Base-by-base conservation (phyloP, 1,140 invertebrate species). In the Phortica variegata region DNA sequence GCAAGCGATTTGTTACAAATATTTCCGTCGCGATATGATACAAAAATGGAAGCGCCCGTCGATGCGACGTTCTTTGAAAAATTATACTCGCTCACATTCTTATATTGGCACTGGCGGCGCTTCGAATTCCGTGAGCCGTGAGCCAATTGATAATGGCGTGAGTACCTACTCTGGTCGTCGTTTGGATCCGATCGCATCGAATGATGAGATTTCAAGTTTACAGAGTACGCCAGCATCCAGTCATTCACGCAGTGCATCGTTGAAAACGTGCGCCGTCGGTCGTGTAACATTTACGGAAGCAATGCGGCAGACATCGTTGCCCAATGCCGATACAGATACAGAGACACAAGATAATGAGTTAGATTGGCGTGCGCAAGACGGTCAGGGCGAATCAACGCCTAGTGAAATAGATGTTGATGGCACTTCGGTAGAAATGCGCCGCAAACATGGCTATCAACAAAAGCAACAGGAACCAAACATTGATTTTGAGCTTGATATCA, bases 401-500 rank as follows among this genome's bases (percentile, higher is more conserved):
- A 72, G 65, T 38, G 72, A 75, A 43, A 79, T 86, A 4, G 81
- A 84, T 38, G 83, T 86, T 18, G 84, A 86, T 45, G 83, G 81
- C 2, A 84, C 83, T 54, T 81, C 80, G 38, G 84, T 86, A 8
- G 81, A 85, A 58, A 75, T 87, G 38, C 77, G 83, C 10, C 82
- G 81, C 36, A 86, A 86, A 52, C 60, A 78, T 38, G 76, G 75
- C 12, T 55, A 73, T 44, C 52, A 36, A 7, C 62, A 66, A 34
- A 76, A 76, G 23, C 84, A 88, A 50, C 83, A 88, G 37, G 94
- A 97, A 69, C 95, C 94, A 0, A 96, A 91, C 63, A 92, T 98
- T 50, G 95, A 98, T 76, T 91, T 98, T 75, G 93, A 97, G 73
- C 79, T 98, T 52, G 94, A 97, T 77, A 89, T 98, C 0, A 96